Conservation (phyloP, 2,888 invertebrate genomes). For the Melipona bicolor region DNA sequence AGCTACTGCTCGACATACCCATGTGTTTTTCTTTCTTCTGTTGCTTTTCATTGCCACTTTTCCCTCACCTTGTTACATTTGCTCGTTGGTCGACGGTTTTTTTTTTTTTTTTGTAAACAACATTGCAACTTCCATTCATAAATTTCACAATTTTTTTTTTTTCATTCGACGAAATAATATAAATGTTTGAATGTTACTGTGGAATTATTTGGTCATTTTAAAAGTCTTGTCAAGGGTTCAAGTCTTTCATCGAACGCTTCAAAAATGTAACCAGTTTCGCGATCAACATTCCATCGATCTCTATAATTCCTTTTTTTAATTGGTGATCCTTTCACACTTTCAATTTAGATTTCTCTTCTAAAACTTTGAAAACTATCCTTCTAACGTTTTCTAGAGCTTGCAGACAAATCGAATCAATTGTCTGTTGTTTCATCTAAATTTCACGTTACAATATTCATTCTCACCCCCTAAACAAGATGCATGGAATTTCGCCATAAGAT, state of each 20-base stretch:
- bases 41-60: not conserved
- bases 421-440: not conserved
- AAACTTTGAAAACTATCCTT: not conserved
- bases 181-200: not conserved
- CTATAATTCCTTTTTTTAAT: not conserved
- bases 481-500: not conserved
- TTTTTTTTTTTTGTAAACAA: not conserved
- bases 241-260: too few species aligned
- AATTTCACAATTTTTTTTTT: not conserved
- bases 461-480: not conserved
- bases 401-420: not conserved
- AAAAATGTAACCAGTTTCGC: too few species aligned
- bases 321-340: too few species aligned
- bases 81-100: not conserved
- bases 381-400: not conserved
- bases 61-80: slow-evolving; percentile 12
- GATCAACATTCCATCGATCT: too few species aligned
- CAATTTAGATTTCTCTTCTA: not conserved
- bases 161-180: not conserved
- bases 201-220: not conserved
- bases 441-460: not conserved
- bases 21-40: slow-evolving; percentile 6
- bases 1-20: slow-evolving; percentile 18
- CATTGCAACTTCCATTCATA: not conserved
- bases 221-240: too few species aligned